Evolutionary conservation across 2,888 invertebrate genomes (phyloP), one percentile per base, ranked within the genome.

Genomic region (Dolichomitus sp.): DNA sequence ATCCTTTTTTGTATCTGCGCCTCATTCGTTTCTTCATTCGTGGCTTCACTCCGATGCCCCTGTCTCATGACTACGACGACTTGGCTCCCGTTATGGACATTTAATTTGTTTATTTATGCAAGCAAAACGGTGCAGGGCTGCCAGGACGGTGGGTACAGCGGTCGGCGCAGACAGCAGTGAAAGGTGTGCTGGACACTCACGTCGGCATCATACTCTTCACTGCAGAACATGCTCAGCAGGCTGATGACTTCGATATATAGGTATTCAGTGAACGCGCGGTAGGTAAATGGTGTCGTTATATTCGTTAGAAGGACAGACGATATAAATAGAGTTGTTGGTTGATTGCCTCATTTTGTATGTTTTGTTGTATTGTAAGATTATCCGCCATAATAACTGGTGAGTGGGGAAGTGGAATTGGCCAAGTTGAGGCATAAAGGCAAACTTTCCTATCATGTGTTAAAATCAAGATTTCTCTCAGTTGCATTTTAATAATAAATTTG

Each of bases 81-180:
- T 50, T 65, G 23, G 72, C 69, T 77, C 80, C 80, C 73, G 83
- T 83, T 83, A 83, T 83, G 80, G 80, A 80, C 80, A 77, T 83
- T 83, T 80, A 80, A 83, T 83, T 83, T 77, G 83, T 83, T 83
- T 80, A 80, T 83, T 83, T 80, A 77, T 80, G 80, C 83, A 74
- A 42, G 69, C 59, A 77, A 80, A 83, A 80, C 65, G 78, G 48
- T 42, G 33, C 37, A 54, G 76, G 69, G 57, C 83, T 54, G 73
- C 48, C 30, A 61, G 57, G 63, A 74, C 73, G 50, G 40, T 45
- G 65, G 30, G 59, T 61, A 69, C 19, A 50, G 57, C 57, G 57
- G 48, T 68, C 17, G 50, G 59, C 50, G 33, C 27, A 19, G 40
- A 30, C 74, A 45, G 40, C 63, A 52, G 75, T 75, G 79, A 82